phyloP scores from a whole-genome alignment of 2,113 vertebrate genomes.

The Perca flavescens region DNA sequence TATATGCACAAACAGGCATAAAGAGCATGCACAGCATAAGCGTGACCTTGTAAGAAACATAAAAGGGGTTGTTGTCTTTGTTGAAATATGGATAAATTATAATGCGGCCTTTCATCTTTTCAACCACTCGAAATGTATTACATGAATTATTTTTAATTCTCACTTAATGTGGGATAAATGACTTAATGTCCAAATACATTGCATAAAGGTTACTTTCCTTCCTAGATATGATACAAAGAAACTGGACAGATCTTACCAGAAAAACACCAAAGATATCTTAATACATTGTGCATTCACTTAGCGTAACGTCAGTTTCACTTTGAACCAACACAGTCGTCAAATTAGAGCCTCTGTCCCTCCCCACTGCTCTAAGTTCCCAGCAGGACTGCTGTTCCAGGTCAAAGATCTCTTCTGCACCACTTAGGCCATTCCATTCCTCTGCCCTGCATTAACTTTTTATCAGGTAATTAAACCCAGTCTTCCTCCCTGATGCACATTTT shows the following conservation, averaged over 20 bases:
- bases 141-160: conserved; percentile 6
- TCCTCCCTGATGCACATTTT: conserved; percentile 61
- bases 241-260: not conserved
- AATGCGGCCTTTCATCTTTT: conserved; percentile 47
- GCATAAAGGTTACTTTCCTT: not conserved
- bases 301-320: conserved; percentile 28
- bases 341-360: conserved; percentile 30
- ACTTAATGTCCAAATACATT: not conserved
- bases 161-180: not conserved
- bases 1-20: conserved; percentile 18
- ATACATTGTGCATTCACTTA: not conserved
- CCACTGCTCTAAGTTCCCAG: conserved; percentile 26
- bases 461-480: conserved; percentile 73
- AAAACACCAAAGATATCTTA: not conserved
- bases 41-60: conserved; percentile 47
- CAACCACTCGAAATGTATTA: conserved; percentile 36
- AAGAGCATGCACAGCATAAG: conserved; percentile 48
- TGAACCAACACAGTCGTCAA: conserved; percentile 19
- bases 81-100: conserved; percentile 50
- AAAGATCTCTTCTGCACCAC: conserved; percentile 73
- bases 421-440: conserved; percentile 63
- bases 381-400: conserved; percentile 62
- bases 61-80: conserved; percentile 31
- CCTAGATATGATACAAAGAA: not conserved
- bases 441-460: conserved; percentile 77